A percentile compares a stretch with the other conserved stretches of the same genome.
Conservation (phyloP, 2,113 vertebrate genomes). For the Rhipidura dahli region DNA sequence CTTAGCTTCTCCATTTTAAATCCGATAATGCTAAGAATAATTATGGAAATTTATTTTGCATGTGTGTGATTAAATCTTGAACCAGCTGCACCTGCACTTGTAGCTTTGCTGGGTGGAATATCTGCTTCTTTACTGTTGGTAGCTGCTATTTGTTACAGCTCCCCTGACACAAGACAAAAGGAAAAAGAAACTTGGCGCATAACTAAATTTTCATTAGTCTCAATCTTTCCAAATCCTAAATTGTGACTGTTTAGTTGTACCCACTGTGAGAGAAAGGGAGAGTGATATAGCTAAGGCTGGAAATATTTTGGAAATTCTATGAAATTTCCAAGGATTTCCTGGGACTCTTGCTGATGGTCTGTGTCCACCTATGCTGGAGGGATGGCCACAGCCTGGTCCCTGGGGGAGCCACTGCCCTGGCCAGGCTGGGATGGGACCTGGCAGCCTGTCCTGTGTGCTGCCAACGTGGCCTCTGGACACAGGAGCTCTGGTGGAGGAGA, state of each 20-base stretch:
- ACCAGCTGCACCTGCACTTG: neutral
- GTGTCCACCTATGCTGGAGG: fast-evolving
- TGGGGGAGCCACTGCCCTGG: slow-evolving; percentile 55
- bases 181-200: neutral
- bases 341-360: neutral
- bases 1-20: neutral
- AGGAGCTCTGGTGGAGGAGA: neutral
- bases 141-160: neutral
- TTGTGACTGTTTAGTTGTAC: neutral
- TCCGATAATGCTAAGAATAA: slow-evolving; percentile 1
- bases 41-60: neutral
- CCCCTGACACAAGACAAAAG: neutral
- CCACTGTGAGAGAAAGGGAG: neutral
- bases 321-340: neutral
- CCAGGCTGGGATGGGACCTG: slow-evolving; percentile 72
- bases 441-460: slow-evolving; percentile 71
- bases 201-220: slow-evolving; percentile 52
- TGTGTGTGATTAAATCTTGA: neutral
- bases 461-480: slow-evolving; percentile 74
- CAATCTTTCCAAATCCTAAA: slow-evolving; percentile 43
- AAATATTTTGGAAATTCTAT: neutral
- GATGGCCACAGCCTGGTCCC: neutral
- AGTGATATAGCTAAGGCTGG: neutral
- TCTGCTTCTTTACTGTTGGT: neutral
- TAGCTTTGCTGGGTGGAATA: neutral